A percentile compares a stretch with the other conserved stretches of the same genome.
phyloP scores from a whole-genome alignment of 2,888 invertebrate genomes.

The Agrilus biguttatus region DNA sequence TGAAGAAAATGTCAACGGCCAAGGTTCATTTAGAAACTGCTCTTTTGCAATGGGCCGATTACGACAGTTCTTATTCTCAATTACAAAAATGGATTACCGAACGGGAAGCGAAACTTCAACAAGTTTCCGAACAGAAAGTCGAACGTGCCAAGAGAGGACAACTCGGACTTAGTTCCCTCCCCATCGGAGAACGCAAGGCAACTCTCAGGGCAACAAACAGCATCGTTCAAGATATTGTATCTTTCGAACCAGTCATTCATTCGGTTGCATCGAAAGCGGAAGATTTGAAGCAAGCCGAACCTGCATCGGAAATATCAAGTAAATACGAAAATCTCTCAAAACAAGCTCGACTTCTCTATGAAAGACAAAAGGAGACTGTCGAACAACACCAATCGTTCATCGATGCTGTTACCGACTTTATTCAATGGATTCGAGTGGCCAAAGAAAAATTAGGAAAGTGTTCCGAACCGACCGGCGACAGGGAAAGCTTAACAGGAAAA shows the following conservation, averaged over 20 bases:
- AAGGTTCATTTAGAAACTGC: conserved; percentile 85
- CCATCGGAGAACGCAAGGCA: conserved; percentile 76
- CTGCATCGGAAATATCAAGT: conserved; percentile 80
- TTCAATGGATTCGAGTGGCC: conserved; percentile 83
- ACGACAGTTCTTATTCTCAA: conserved; percentile 84
- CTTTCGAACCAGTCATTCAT: conserved; percentile 94
- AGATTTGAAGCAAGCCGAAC: conserved; percentile 78
- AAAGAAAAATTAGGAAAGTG: conserved; percentile 84
- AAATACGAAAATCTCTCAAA: conserved; percentile 84
- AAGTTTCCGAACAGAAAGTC: conserved; percentile 75
- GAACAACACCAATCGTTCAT: conserved; percentile 86
- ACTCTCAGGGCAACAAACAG: conserved; percentile 82
- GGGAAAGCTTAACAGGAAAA: conserved; percentile 75
- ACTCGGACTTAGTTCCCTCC: conserved; percentile 61
- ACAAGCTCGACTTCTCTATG: conserved; percentile 79
- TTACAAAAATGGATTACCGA: conserved; percentile 90
- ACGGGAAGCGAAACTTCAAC: conserved; percentile 80
- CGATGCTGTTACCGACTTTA: conserved; percentile 82
- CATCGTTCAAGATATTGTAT: conserved; percentile 91
- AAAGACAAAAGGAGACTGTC: conserved; percentile 77
- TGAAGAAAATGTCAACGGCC: conserved; percentile 81
- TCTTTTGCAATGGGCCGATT: conserved; percentile 89
- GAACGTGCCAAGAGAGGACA: conserved; percentile 65
- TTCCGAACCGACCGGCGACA: conserved; percentile 84
- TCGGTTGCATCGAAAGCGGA: conserved; percentile 88